Percentiles rank a stretch among this genome's conserved stretches.
Conservation (phyloP, 2,797 vertebrate genomes). For the Gallinago stenura region DNA sequence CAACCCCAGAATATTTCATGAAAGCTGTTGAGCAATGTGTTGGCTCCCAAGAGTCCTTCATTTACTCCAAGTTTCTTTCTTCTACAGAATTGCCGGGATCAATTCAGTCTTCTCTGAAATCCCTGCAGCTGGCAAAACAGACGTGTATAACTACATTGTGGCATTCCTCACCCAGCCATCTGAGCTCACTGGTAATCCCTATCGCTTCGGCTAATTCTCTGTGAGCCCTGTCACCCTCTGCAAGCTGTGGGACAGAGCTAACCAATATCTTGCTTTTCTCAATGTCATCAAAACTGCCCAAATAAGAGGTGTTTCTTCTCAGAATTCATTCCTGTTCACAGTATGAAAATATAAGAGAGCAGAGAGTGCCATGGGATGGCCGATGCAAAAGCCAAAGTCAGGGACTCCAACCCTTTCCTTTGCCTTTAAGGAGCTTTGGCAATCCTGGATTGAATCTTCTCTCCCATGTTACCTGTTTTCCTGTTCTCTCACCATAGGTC, state of each 20-base stretch:
- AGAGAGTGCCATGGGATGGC: background rate
- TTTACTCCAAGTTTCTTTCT: background rate
- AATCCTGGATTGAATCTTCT: background rate
- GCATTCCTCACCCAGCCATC: constrained; percentile 9
- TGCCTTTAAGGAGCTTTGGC: background rate
- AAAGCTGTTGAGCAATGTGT: background rate
- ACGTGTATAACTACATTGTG: background rate
- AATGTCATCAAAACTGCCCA: background rate
- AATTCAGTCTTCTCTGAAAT: background rate
- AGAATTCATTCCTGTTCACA: background rate
- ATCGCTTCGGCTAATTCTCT: background rate
- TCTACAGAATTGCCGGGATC: constrained; percentile 13
- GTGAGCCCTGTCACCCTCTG: background rate
- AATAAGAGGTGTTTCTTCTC: background rate
- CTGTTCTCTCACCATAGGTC: background rate
- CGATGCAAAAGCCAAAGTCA: background rate
- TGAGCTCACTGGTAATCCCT: constrained; percentile 4
- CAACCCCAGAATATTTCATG: background rate
- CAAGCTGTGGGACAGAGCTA: background rate
- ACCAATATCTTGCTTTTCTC: background rate
- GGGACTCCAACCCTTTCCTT: background rate
- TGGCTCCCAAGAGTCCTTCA: background rate
- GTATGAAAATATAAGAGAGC: background rate
- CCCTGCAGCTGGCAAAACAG: background rate
- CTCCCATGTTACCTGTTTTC: background rate